phyloP scores from a whole-genome alignment of 64 coral and sea anemone species.

The Porites lutea region DNA sequence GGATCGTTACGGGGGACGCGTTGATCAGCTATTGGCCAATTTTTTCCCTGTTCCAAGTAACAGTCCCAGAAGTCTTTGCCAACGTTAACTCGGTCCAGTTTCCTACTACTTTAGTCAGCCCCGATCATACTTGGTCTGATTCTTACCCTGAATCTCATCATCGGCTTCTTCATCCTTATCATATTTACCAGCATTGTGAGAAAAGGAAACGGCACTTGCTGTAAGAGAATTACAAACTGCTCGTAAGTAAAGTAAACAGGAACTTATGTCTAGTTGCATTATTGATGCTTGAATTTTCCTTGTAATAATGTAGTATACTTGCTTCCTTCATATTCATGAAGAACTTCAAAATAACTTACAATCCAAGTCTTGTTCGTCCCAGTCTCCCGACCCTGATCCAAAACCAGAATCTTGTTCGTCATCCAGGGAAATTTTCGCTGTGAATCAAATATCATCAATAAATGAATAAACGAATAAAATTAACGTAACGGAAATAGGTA shows the following conservation, averaged over 20 bases:
- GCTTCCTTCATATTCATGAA: background rate
- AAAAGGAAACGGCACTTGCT: constrained; percentile 55
- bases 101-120: too few relatives aligned
- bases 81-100: too few relatives aligned
- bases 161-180: constrained; percentile 98
- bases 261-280: too few relatives aligned
- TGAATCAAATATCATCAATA: too few relatives aligned
- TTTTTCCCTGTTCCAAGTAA: too few relatives aligned
- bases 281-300: background rate
- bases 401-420: constrained; percentile 62
- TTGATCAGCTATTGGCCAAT: too few relatives aligned
- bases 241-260: too few relatives aligned
- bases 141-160: constrained; percentile 94
- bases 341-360: constrained; percentile 7
- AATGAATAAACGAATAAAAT: background rate
- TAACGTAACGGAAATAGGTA: too few relatives aligned
- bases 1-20: too few relatives aligned
- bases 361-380: constrained; percentile 59
- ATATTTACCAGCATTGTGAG: constrained; percentile 74
- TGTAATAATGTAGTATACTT: too few relatives aligned
- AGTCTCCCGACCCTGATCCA: constrained; percentile 82
- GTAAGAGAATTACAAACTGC: background rate
- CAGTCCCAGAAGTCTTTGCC: too few relatives aligned
- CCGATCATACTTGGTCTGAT: too few relatives aligned
- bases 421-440: constrained; percentile 26